Evolutionary conservation across 2,888 invertebrate genomes (phyloP).

Genomic region (Xiphydria camelus): DNA sequence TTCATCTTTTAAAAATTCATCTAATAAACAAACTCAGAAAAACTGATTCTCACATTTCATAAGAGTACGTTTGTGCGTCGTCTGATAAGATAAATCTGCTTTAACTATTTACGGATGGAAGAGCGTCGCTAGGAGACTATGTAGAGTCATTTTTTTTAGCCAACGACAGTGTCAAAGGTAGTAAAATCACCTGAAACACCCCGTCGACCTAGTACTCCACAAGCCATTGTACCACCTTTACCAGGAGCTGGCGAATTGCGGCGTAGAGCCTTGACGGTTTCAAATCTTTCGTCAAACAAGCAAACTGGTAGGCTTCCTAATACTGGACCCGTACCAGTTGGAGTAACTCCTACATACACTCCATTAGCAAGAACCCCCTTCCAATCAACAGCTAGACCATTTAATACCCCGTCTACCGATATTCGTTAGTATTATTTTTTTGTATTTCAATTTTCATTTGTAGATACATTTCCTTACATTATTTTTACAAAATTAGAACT

Average conservation of each 20-base stretch:
- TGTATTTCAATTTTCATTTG: constrained; percentile 7
- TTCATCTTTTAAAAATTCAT: constrained; percentile 6
- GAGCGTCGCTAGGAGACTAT: too few relatives aligned
- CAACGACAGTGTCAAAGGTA: constrained; percentile 22
- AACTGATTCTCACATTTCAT: too few relatives aligned
- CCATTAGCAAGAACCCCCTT: constrained; percentile 30
- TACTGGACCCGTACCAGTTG: constrained; percentile 28
- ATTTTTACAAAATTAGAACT: too few relatives aligned
- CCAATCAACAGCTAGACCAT: constrained; percentile 33
- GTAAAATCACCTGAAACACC: constrained; percentile 29
- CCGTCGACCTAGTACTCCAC: constrained; percentile 33
- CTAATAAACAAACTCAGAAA: too few relatives aligned
- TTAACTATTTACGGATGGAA: background rate
- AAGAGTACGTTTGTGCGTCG: constrained; percentile 9
- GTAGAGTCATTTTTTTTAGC: constrained; percentile 28
- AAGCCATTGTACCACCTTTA: constrained; percentile 25
- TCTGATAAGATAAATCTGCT: too few relatives aligned
- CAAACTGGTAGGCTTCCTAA: constrained; percentile 27
- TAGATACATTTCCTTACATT: background rate
- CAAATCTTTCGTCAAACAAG: constrained; percentile 25
- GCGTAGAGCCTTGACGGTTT: constrained; percentile 39
- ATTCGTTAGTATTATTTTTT: constrained; percentile 37
- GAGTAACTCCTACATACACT: constrained; percentile 28
- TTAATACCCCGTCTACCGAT: constrained; percentile 32
- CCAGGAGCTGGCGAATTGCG: constrained; percentile 38